phyloP scores from a whole-genome alignment of 2,888 invertebrate genomes.

The Lochmaea capreae region DNA sequence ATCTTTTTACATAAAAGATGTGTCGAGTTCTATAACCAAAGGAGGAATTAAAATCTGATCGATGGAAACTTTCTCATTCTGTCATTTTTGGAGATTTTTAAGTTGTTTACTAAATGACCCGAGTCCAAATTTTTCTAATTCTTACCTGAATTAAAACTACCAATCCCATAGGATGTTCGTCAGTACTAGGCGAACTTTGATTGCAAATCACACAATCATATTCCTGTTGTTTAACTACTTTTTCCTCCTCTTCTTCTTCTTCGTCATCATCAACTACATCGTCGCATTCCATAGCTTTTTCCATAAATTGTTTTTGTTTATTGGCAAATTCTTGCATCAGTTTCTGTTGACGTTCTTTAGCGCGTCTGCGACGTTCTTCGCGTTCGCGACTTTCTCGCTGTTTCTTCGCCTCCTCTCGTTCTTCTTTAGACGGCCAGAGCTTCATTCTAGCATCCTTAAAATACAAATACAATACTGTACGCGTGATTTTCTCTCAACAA shows the following conservation, averaged over 20 bases:
- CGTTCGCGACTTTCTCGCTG: constrained; percentile 78
- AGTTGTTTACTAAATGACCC: too few species aligned
- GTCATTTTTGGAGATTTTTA: too few species aligned
- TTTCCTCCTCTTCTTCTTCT: constrained; percentile 72
- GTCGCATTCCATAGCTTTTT: constrained; percentile 77
- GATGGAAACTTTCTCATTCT: too few species aligned
- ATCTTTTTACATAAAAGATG: not conserved
- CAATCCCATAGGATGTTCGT: constrained; percentile 87
- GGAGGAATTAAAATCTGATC: too few species aligned
- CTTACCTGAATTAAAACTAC: constrained; percentile 81
- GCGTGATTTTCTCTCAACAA: too few species aligned
- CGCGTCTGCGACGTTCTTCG: constrained; percentile 85
- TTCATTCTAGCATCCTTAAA: constrained; percentile 74
- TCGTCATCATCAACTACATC: constrained; percentile 66
- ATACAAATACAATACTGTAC: not conserved
- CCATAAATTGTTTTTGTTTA: constrained; percentile 92
- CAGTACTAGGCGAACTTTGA: constrained; percentile 81
- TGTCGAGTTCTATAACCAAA: too few species aligned
- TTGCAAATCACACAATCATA: constrained; percentile 97
- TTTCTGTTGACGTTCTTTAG: constrained; percentile 90
- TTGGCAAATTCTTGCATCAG: constrained; percentile 94
- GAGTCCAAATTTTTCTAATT: not conserved
- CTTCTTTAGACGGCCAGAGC: constrained; percentile 86
- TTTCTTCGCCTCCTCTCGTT: constrained; percentile 81
- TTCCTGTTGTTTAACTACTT: constrained; percentile 71